phyloP scores from a whole-genome alignment of 2,888 invertebrate genomes.

The Sphecodes monilicornis region DNA sequence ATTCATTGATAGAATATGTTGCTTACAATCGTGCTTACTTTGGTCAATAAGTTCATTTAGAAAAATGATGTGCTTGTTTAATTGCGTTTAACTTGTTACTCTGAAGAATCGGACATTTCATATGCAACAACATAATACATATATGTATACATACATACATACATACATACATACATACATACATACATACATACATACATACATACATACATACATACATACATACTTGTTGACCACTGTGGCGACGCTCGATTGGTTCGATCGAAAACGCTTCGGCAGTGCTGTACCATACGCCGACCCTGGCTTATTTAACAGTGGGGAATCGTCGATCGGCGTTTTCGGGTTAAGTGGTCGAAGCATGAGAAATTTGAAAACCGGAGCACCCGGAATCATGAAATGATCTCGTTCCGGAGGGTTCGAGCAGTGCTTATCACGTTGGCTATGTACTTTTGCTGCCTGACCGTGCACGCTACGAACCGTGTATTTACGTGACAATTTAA shows the following conservation, averaged over 20 bases:
- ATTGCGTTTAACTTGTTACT: too few relatives aligned
- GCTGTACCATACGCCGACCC: not conserved
- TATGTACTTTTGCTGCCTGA: not conserved
- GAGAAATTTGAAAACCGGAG: not conserved
- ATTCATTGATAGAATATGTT: too few relatives aligned
- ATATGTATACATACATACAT: too few relatives aligned
- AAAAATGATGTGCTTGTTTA: too few relatives aligned
- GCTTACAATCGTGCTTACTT: too few relatives aligned
- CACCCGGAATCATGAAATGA: not conserved
- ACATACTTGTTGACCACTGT: not conserved
- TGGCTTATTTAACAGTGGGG: not conserved
- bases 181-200: too few relatives aligned
- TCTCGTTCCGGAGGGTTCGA: not conserved
- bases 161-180: too few relatives aligned
- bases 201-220: too few relatives aligned
- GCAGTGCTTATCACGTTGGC: not conserved
- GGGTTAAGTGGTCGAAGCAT: not conserved
- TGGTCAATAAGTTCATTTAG: too few relatives aligned
- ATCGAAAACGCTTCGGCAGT: not conserved
- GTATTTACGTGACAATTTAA: constrained; percentile 16
- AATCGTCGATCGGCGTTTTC: not conserved
- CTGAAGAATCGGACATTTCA: too few relatives aligned
- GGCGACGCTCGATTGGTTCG: not conserved
- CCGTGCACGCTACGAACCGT: not conserved
- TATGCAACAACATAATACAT: too few relatives aligned